These are phyloP conservation scores for Cetoscarus ocellatus DNA, from an alignment of 2,797 vertebrate genomes.

Conservation along the genomic window DNA sequence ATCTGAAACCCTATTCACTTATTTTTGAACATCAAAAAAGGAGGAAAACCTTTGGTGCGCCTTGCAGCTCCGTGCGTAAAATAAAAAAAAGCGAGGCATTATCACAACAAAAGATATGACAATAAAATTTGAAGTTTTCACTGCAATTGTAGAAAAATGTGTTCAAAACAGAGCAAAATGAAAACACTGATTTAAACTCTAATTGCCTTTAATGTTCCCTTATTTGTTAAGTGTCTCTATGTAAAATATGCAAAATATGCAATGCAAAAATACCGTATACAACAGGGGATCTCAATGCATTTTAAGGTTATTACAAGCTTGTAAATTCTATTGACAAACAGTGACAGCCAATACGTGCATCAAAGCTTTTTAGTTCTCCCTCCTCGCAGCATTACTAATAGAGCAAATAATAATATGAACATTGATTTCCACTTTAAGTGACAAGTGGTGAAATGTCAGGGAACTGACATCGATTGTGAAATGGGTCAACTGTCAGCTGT, in stretches of 20 bases:
- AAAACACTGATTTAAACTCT: neutral
- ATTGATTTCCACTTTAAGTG: slow-evolving; percentile 75
- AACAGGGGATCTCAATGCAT: slow-evolving; percentile 9
- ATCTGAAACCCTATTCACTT: slow-evolving; percentile 56
- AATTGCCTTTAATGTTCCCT: neutral
- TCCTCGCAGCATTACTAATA: slow-evolving; percentile 54
- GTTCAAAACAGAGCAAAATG: neutral
- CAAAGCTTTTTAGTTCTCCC: slow-evolving; percentile 32
- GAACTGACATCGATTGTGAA: slow-evolving; percentile 91
- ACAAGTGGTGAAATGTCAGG: slow-evolving; percentile 79
- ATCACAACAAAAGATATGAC: neutral
- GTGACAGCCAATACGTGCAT: slow-evolving; percentile 53
- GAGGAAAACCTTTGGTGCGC: slow-evolving; percentile 35
- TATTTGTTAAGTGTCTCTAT: slow-evolving; percentile 2
- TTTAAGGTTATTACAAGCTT: slow-evolving; percentile 28
- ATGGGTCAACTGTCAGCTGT: slow-evolving; percentile 93
- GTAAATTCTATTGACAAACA: slow-evolving; percentile 30
- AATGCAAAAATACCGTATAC: neutral
- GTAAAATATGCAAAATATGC: slow-evolving; percentile 13
- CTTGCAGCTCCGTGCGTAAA: slow-evolving; percentile 16
- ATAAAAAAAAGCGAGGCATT: slow-evolving; percentile 1
- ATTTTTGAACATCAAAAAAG: slow-evolving; percentile 63
- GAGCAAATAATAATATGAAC: slow-evolving; percentile 69
- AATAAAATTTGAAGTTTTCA: slow-evolving; percentile 4
- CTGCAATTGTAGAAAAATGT: neutral